Evolutionary conservation across 2,888 invertebrate species (phyloP), one percentile per base, ranked within the genome.

Genomic region (Rotaria macrura): DNA sequence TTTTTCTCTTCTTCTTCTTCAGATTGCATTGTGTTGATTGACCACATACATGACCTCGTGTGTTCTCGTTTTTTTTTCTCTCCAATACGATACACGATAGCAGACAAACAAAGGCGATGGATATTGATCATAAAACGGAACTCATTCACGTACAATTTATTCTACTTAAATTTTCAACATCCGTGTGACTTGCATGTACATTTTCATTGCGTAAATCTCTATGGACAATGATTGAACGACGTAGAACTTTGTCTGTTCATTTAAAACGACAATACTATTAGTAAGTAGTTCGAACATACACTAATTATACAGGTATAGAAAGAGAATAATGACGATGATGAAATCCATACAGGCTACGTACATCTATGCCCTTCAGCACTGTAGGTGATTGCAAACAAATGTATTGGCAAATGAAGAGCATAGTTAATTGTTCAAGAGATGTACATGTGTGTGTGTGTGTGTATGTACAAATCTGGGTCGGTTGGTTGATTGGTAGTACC

Each of bases 291-390:
- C 38, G 34, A 65, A 65, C 34, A 38, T 65, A 65, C n/a, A n/a
- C 34, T 65, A 65, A 65, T 65, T 65, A 65, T 34, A 65, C 65
- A 65, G 65, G 65, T 65, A 65, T 34, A 65, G 65, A 65, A 65
- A 65, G 65, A 65, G 34, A 17, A 65, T 65, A 10, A 65, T 34
- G 34, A 34, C 9, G 34, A 34, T 65, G 65, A 65, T 65, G 65
- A 34, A 65, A 34, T 7, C 29, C 17, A 34, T 4, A 20, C 34
- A 65, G 20, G 65, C 34, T 34, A 65, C 34, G 65, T 65, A 34
- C 34, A 65, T 29, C 17, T 17, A 65, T 65, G 65, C 65, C 65
- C 65, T 34, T 65, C 65, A 65, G 34, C 65, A 65, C 34, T 34
- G 20, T 65, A 34, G 65, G 65, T 6, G 20, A 65, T 34, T 38